Evolutionary conservation across 1,140 invertebrate genomes (phyloP), one percentile per base, ranked within the genome.

Genomic region (Papilio helenus): DNA sequence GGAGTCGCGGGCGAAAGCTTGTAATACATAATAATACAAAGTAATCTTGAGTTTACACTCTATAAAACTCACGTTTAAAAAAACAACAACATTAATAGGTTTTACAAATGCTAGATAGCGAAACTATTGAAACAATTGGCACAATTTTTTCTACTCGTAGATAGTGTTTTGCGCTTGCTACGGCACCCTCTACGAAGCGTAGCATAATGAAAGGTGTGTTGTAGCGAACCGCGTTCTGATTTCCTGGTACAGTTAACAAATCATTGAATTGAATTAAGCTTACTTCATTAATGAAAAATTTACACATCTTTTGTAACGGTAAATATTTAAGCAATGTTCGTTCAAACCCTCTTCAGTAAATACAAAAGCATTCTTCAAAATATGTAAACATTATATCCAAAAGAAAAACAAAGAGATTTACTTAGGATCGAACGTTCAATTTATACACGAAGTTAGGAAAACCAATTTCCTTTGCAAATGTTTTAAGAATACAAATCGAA

Each of bases 381-480:
- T 26, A 55, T 55, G 46, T 58, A 55, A 76, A 51, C 16, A 14
- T 10, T 29, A 39, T 76, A 55, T 76, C 23, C 20, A 76, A 76
- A 51, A 76, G 44, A 55, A 68, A 82, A 84, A 84, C 80, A 86
- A 86, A 86, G 76, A 83, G 82, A 81, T 85, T 85, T 82, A 42
- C 77, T 80, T 79, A 83, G 77, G 76, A 55, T 58, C 55, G 76
- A 80, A 71, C 58, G 79, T 80, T 79, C 81, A 76, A 83, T 85
- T 85, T 85, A 85, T 85, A 86, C 81, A 79, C 84, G 85, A 81
- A 85, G 82, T 82, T 61, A 85, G 79, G 81, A 84, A 83, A 88
- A 87, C 83, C 88, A 87, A 89, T 89, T 88, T 88, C 87, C 87
- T 86, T 81, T 85, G 74, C 79, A 86, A 88, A 85, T 86, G 84